Evolutionary conservation across 2,888 invertebrate species (phyloP).

Genomic region (Ophion ventricosus): DNA sequence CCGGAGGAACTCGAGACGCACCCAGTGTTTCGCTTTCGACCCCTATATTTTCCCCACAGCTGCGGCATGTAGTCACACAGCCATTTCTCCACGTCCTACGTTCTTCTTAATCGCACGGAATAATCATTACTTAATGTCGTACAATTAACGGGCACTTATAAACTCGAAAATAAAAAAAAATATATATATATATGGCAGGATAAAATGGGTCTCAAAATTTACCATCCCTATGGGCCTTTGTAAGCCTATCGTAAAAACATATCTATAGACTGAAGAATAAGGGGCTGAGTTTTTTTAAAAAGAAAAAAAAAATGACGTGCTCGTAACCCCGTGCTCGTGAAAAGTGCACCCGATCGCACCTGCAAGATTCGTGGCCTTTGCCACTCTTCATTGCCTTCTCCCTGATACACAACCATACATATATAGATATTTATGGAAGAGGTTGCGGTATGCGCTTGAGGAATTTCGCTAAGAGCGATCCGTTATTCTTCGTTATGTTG

Average conservation of each 20-base stretch:
- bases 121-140: conserved; percentile 66
- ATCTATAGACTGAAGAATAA: background rate
- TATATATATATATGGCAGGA: background rate
- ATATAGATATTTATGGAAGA: conserved; percentile 2
- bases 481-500: conserved; percentile 39
- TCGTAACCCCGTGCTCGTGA: conserved; percentile 52
- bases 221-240: background rate
- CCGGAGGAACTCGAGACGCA: conserved; percentile 61
- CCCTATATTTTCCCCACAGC: conserved; percentile 37
- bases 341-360: conserved; percentile 60
- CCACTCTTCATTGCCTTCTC: conserved; percentile 54
- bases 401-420: background rate
- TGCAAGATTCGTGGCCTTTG: conserved; percentile 61
- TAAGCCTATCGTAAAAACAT: background rate
- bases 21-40: conserved; percentile 51
- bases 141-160: conserved; percentile 58
- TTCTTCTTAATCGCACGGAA: conserved; percentile 65
- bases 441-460: conserved; percentile 42
- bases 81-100: conserved; percentile 34
- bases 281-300: conserved; percentile 2
- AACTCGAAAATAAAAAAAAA: conserved; percentile 1
- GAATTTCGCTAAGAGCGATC: conserved; percentile 57
- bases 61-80: conserved; percentile 52
- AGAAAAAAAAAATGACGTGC: conserved; percentile 13
- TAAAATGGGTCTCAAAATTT: background rate